Conservation (phyloP, 2,797 vertebrate genomes). For the Danio aesculapii region DNA sequence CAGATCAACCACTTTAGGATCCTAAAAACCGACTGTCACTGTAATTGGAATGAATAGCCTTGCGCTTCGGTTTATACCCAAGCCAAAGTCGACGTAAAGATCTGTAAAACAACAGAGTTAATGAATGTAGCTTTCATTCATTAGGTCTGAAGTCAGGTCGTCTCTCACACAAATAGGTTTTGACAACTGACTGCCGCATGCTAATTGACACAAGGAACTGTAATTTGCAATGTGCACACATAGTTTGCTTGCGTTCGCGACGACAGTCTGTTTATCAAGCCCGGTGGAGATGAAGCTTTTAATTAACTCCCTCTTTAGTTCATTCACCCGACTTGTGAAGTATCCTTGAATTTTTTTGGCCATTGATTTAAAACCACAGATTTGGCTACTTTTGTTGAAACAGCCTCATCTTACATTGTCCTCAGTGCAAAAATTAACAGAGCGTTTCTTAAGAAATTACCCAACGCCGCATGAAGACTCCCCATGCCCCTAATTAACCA, state of each 20-base stretch:
- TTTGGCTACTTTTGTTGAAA: not conserved
- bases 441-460: not conserved
- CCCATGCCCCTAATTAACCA: not conserved
- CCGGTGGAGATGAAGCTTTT: slow-evolving; percentile 43
- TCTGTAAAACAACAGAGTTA: slow-evolving; percentile 53
- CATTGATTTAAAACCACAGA: not conserved
- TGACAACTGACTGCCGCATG: slow-evolving; percentile 58
- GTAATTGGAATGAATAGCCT: slow-evolving; percentile 41
- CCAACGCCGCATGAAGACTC: not conserved
- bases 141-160: slow-evolving; percentile 23
- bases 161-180: slow-evolving; percentile 53
- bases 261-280: slow-evolving; percentile 52
- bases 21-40: slow-evolving; percentile 21
- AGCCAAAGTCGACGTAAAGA: slow-evolving; percentile 55
- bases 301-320: slow-evolving; percentile 13
- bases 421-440: not conserved
- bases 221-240: slow-evolving; percentile 43
- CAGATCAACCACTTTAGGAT: slow-evolving; percentile 21
- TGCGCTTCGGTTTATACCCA: slow-evolving; percentile 31
- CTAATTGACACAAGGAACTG: slow-evolving; percentile 55
- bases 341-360: not conserved
- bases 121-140: slow-evolving; percentile 59
- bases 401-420: not conserved
- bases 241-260: slow-evolving; percentile 49
- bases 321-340: not conserved